Evolutionary conservation across 2,113 vertebrate genomes (phyloP).

Genomic region (Ciconia stormi): DNA sequence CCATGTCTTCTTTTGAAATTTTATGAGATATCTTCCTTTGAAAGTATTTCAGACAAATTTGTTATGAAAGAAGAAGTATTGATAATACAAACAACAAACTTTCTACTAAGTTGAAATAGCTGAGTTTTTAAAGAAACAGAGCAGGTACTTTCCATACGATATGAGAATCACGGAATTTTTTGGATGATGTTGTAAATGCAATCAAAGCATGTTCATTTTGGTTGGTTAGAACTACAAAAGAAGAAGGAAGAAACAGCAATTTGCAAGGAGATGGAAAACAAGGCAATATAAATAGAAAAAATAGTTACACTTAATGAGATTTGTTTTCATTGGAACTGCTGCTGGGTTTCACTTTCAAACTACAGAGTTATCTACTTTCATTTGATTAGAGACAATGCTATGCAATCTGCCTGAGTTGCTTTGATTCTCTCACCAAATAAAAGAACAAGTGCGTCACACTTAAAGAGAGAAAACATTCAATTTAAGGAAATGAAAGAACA

Average conservation of each 20-base stretch:
- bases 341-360: constrained; percentile 54
- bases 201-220: constrained; percentile 25
- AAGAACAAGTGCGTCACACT: constrained; percentile 27
- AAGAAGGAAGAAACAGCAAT: constrained; percentile 3
- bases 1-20: constrained; percentile 36
- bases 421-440: constrained; percentile 51
- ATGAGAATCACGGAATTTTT: background rate
- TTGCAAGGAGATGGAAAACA: constrained; percentile 36
- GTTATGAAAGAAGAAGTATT: background rate
- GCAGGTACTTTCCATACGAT: background rate
- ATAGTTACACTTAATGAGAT: constrained; percentile 53
- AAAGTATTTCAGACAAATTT: constrained; percentile 63
- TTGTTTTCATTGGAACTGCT: constrained; percentile 52
- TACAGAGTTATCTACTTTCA: constrained; percentile 58
- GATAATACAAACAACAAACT: constrained; percentile 14
- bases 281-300: constrained; percentile 44
- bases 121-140: background rate
- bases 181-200: background rate
- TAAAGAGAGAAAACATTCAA: constrained; percentile 39
- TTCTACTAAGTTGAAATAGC: background rate
- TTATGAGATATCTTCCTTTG: constrained; percentile 21
- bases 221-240: constrained; percentile 43
- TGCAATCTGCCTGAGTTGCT: constrained; percentile 37
- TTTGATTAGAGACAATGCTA: constrained; percentile 59
- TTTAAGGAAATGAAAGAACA: constrained; percentile 48